These are phyloP conservation scores for Rhinoraja longicauda DNA, from an alignment of 2,797 vertebrate species.

Conservation along the genomic window DNA sequence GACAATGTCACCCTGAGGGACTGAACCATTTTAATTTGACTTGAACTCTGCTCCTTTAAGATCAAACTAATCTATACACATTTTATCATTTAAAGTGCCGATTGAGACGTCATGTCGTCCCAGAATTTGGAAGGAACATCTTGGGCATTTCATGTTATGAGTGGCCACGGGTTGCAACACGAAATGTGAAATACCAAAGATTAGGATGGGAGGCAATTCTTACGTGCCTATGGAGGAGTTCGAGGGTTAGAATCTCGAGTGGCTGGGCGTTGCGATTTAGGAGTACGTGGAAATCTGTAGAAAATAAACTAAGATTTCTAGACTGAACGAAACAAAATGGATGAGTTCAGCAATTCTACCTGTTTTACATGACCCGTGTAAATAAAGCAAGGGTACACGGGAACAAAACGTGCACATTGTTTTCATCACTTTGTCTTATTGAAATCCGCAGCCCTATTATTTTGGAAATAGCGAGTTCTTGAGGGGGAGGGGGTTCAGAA, in stretches of 20 bases:
- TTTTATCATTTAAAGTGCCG: conserved; percentile 12
- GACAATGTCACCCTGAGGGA: neutral
- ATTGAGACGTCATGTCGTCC: neutral
- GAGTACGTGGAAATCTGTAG: neutral
- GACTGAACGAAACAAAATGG: conserved; percentile 37
- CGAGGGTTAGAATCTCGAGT: neutral
- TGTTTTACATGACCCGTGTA: neutral
- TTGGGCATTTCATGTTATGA: neutral
- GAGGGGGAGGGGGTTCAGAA: neutral
- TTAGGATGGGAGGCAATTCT: neutral
- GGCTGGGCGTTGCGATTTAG: conserved; percentile 3
- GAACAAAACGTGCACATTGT: neutral
- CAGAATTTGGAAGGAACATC: conserved; percentile 14
- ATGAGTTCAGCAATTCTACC: conserved; percentile 22
- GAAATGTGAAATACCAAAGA: neutral
- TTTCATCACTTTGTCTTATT: neutral
- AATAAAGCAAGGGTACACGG: conserved; percentile 8
- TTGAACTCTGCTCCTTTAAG: conserved; percentile 35
- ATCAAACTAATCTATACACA: conserved; percentile 16
- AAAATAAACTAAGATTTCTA: conserved; percentile 22
- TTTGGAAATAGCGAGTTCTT: neutral
- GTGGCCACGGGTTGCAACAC: neutral
- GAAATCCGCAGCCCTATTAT: neutral
- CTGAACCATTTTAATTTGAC: neutral
- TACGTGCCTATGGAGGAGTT: neutral